Evolutionary conservation across 2,888 invertebrate species (phyloP).

Genomic region (Trissonchulus latispiculum): DNA sequence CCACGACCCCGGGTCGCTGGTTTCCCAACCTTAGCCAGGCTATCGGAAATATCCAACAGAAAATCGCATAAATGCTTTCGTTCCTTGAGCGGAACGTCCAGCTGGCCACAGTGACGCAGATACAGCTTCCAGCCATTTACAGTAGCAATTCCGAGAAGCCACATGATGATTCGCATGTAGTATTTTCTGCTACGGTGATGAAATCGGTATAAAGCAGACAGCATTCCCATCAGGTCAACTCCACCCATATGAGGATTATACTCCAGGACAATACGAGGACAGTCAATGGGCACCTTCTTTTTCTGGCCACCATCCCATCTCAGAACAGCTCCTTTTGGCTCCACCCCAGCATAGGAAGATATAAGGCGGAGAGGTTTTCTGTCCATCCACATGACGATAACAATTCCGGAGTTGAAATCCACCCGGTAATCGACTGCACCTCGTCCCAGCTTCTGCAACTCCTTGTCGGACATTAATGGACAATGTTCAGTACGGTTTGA

Average conservation of each 20-base stretch:
- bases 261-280: slow-evolving; percentile 22
- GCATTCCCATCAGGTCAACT: slow-evolving; percentile 25
- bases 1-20: too few species aligned
- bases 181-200: slow-evolving; percentile 19
- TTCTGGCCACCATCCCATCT: too few species aligned
- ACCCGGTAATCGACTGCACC: too few species aligned
- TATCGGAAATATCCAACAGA: slow-evolving; percentile 3
- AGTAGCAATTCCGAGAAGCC: slow-evolving; percentile 20
- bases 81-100: slow-evolving; percentile 3
- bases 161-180: slow-evolving; percentile 22
- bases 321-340: too few species aligned
- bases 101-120: slow-evolving; percentile 19
- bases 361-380: too few species aligned
- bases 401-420: too few species aligned
- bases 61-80: slow-evolving; percentile 2
- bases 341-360: too few species aligned
- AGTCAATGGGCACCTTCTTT: too few species aligned
- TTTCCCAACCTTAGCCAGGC: too few species aligned
- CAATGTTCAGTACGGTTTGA: slow-evolving; percentile 2
- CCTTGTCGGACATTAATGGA: too few species aligned
- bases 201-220: slow-evolving; percentile 19
- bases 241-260: slow-evolving; percentile 24
- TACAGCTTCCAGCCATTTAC: slow-evolving; percentile 23
- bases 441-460: too few species aligned
- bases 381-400: too few species aligned